Evolutionary conservation across 2,888 invertebrate genomes (phyloP).

Genomic region (Brachynemurus nebulosus): DNA sequence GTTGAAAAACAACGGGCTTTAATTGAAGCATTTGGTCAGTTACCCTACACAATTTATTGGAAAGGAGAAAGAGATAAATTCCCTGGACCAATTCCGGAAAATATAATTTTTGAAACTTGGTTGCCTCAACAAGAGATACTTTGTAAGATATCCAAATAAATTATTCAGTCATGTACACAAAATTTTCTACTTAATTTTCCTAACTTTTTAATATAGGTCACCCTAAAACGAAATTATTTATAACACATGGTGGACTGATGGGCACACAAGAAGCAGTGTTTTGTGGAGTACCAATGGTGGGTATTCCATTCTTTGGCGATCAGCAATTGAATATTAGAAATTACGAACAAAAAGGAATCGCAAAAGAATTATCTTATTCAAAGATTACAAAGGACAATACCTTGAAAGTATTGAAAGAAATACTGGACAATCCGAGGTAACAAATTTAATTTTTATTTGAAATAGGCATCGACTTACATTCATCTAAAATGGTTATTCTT

Average conservation of each 20-base stretch:
- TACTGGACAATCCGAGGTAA: conserved; percentile 4
- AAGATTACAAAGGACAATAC: conserved; percentile 3
- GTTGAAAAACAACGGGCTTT: conserved; percentile 33
- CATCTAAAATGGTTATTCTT: no score
- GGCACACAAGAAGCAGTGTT: conserved; percentile 22
- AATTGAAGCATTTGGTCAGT: conserved; percentile 35
- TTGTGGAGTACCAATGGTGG: conserved; percentile 22
- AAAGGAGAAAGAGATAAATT: conserved; percentile 36
- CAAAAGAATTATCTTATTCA: conserved; percentile 10
- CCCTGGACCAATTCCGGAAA: conserved; percentile 32
- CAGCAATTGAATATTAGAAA: conserved; percentile 20
- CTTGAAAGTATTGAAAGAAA: neutral
- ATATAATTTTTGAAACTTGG: conserved; percentile 37
- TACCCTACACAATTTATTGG: conserved; percentile 40
- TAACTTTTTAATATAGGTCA: conserved; percentile 19
- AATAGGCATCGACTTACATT: no score
- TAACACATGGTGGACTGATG: conserved; percentile 24
- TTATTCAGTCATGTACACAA: no score
- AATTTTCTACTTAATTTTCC: no score
- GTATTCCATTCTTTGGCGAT: conserved; percentile 23
- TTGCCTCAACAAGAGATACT: conserved; percentile 40
- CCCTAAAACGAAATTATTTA: conserved; percentile 21
- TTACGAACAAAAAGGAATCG: conserved; percentile 17
- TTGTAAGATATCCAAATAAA: no score
- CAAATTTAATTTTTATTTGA: no score